Base-by-base conservation (phyloP, 2,797 vertebrate genomes). In the Oreochromis grahami region DNA sequence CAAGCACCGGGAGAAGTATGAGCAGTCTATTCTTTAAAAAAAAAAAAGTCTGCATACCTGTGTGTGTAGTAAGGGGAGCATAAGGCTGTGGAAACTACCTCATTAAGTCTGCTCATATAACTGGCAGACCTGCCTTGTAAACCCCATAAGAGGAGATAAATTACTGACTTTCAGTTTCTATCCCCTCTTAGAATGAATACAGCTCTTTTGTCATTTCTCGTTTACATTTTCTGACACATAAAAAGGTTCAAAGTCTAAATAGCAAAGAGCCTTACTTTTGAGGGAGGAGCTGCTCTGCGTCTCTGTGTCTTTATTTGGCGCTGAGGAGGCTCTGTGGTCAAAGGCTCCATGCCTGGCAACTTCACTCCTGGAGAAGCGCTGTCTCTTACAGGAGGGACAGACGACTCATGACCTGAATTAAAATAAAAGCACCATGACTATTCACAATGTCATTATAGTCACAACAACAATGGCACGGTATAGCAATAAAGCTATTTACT, bases 301-400 rank as follows among this genome's bases (percentile, higher is more conserved):
- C 97, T 98, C 45, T 97, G 96, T 50, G 96, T 96, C 93, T 98
- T 98, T 74, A 98, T 95, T 89, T 98, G 98, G 84, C 98, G 97
- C 82, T 96, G 96, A 80, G 95, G 89, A 70, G 88, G 86, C 78
- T 96, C 95, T 60, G 91, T 72, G 38, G 87, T 84, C 6, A 87
- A 87, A 72, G 81, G 76, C 32, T 94, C 93, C 83, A 94, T 86
- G 26, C 92, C 92, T 12, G 87, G 86, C 56, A 92, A 78, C 87
- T 96, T 97, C 29, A 90, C 82, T 78, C 93, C 94, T 19, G 94
- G 93, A 85, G 92, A 95, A 48, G 86, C 77, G 21, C 91, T 92
- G 5, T 96, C 95, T 86, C 94, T 92, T 65, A 86, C 43, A 38
- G 89, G 58, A 24, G 84, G 83, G 9, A 89, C 34, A 43, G 92